Evolutionary conservation across 37 sponge, comb jelly and placozoan species (phyloP).

Genomic region (Theonella swinhoei): DNA sequence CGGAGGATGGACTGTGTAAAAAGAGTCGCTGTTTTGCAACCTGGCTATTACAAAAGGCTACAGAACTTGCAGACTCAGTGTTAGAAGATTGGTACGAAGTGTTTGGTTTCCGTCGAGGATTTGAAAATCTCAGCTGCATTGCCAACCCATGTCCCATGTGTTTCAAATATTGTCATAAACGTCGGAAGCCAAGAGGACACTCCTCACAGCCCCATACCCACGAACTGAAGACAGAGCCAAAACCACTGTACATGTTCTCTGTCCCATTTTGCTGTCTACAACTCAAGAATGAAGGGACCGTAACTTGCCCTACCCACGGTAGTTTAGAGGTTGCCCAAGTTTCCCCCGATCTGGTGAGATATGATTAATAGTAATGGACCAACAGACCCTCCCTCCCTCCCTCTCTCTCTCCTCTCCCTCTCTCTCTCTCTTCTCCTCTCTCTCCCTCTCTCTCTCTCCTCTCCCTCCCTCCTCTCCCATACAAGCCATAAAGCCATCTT

Average conservation of each 20-base stretch:
- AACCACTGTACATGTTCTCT: conserved; percentile 52
- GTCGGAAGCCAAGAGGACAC: background rate
- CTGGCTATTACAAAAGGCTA: conserved; percentile 72
- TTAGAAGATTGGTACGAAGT: conserved; percentile 92
- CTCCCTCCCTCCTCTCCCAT: no score
- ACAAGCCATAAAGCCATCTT: no score
- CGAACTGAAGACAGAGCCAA: background rate
- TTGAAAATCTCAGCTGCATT: conserved; percentile 9
- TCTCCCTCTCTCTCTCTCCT: background rate
- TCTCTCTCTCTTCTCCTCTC: background rate
- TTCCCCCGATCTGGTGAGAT: conserved; percentile 83
- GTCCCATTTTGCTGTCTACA: conserved; percentile 23
- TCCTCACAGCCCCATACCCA: background rate
- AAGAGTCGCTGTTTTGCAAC: conserved; percentile 56
- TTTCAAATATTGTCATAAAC: background rate
- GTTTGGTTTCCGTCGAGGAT: conserved; percentile 54
- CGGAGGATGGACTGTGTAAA: background rate
- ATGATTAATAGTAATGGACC: background rate
- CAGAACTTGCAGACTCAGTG: conserved; percentile 64
- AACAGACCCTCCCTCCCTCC: background rate
- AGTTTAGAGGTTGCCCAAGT: conserved; percentile 32
- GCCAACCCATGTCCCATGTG: conserved; percentile 58
- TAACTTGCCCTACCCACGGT: conserved; percentile 66
- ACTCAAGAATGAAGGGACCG: background rate
- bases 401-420: background rate